These are phyloP conservation scores for Propithecus deckenii DNA, from an alignment of 2,797 vertebrate species.

Conservation along the genomic window DNA sequence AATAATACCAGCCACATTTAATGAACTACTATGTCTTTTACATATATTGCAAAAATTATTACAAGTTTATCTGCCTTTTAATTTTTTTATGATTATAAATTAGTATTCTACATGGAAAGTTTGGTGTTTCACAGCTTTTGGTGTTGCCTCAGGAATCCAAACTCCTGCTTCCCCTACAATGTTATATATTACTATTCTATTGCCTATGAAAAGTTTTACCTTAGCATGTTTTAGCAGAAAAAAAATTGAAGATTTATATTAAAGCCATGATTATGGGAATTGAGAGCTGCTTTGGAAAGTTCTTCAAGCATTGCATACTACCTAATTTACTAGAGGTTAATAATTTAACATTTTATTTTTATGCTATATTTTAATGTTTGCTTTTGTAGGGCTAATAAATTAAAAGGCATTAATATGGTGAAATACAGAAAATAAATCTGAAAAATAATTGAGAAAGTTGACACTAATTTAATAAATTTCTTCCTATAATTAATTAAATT, in stretches of 20 bases:
- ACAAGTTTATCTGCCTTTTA: neutral
- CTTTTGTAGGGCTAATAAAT: neutral
- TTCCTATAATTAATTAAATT: neutral
- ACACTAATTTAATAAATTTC: neutral
- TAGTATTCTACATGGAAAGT: neutral
- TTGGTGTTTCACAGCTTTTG: neutral
- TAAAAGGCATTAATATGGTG: neutral
- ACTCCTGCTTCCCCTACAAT: neutral
- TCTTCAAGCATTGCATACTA: neutral
- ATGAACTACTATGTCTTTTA: neutral
- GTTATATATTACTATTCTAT: neutral
- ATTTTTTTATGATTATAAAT: neutral
- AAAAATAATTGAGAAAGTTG: neutral
- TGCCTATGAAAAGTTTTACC: neutral
- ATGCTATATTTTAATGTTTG: neutral
- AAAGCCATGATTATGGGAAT: neutral
- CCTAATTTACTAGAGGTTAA: neutral
- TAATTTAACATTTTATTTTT: slow-evolving; percentile 14
- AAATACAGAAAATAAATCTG: neutral
- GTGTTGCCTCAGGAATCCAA: neutral
- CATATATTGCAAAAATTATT: neutral
- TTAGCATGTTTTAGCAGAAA: slow-evolving; percentile 13
- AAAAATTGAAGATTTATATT: neutral
- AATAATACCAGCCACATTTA: neutral
- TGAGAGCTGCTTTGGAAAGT: neutral